Percentiles rank a stretch among this genome's conserved stretches.
These are phyloP conservation scores for Hozukius guyotensis DNA, from an alignment of 2,797 vertebrate species.

Conservation along the genomic window DNA sequence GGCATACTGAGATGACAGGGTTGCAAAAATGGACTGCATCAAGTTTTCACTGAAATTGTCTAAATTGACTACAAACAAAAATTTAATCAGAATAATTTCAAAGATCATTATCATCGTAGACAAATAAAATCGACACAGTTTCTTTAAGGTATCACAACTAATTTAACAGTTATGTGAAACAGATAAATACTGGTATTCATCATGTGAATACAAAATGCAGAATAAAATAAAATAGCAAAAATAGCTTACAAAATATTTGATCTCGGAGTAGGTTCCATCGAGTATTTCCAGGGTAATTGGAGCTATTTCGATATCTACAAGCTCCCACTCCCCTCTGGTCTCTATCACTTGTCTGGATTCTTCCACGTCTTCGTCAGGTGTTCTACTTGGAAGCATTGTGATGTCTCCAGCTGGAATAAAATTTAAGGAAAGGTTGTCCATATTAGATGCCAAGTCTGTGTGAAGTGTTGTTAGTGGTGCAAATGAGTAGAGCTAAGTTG, in stretches of 20 bases:
- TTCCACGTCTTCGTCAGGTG: constrained; percentile 34
- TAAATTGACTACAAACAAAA: no score
- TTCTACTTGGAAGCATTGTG: constrained; percentile 15
- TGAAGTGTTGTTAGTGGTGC: background rate
- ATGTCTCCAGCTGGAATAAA: constrained; percentile 57
- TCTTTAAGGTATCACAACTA: background rate
- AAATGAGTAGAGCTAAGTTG: background rate
- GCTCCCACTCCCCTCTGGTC: constrained; percentile 78
- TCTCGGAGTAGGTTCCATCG: constrained; percentile 30
- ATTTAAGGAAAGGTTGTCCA: background rate
- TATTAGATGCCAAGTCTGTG: background rate
- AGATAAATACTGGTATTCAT: background rate
- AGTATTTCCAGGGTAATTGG: background rate
- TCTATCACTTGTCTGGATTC: constrained; percentile 51
- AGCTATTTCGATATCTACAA: constrained; percentile 45
- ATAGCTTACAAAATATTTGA: constrained; percentile 51
- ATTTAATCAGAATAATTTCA: background rate
- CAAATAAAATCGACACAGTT: background rate
- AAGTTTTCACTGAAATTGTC: no score
- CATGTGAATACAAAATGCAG: background rate
- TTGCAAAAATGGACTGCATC: no score
- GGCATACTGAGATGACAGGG: no score
- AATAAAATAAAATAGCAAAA: background rate
- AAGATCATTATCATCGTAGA: background rate
- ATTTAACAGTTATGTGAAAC: background rate